A percentile compares a stretch with the other conserved stretches of the same genome.
Conservation (phyloP, 1,140 invertebrate genomes). For the Yoshiicerus persimilis region DNA sequence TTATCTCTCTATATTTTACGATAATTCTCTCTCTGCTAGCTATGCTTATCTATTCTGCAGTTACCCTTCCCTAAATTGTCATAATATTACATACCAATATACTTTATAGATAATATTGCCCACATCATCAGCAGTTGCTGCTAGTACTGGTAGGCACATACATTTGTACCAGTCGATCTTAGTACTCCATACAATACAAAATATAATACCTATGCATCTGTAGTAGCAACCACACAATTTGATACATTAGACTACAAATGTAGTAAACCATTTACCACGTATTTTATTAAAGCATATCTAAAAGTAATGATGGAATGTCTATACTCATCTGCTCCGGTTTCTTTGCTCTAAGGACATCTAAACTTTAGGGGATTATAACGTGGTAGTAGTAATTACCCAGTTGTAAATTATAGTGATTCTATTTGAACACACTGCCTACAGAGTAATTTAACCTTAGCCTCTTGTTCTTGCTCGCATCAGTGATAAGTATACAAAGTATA, state of each 20-base stretch:
- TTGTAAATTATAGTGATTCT: not conserved
- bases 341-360: not conserved
- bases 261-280: too few species aligned
- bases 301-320: not conserved
- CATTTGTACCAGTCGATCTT: too few species aligned
- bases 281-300: not conserved
- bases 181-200: too few species aligned
- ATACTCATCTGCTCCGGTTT: not conserved
- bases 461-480: not conserved
- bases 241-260: too few species aligned
- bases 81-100: too few species aligned
- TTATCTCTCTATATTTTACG: not conserved
- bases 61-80: not conserved
- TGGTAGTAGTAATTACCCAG: not conserved
- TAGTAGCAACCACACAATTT: too few species aligned
- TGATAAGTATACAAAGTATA: not conserved
- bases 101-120: too few species aligned
- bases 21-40: not conserved
- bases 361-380: not conserved
- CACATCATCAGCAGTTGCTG: not conserved
- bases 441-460: not conserved
- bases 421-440: not conserved
- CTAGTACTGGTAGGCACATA: not conserved
- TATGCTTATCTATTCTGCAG: not conserved
- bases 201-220: too few species aligned